A percentile compares a stretch with the other conserved stretches of the same genome.
These are phyloP conservation scores for Coturnix japonica DNA, from an alignment of 2,113 vertebrate genomes.

Conservation along the genomic window DNA sequence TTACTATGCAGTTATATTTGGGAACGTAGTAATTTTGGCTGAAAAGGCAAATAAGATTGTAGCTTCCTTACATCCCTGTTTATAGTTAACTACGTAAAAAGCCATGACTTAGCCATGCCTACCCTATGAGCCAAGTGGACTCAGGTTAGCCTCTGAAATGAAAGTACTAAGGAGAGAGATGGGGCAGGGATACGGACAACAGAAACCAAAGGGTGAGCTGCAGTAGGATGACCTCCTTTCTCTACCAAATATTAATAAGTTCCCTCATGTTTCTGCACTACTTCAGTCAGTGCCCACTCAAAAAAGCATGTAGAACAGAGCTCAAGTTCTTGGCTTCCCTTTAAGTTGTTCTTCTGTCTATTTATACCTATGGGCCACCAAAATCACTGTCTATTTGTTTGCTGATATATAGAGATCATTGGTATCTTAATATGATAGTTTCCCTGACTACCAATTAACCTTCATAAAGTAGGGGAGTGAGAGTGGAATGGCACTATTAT, in stretches of 20 bases:
- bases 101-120: not conserved
- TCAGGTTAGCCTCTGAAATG: not conserved
- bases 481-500: constrained; percentile 3
- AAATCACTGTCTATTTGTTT: not conserved
- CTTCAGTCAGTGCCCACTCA: not conserved
- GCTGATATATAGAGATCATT: not conserved
- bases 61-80: not conserved
- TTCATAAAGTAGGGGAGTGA: not conserved
- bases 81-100: not conserved
- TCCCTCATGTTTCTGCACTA: not conserved
- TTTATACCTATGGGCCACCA: not conserved
- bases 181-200: not conserved
- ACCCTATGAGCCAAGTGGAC: not conserved
- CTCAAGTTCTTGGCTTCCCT: not conserved
- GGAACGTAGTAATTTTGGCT: not conserved
- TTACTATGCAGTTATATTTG: not conserved
- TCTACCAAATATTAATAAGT: not conserved
- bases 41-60: not conserved
- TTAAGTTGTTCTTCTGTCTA: not conserved
- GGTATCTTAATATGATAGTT: not conserved
- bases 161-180: not conserved
- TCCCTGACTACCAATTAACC: not conserved
- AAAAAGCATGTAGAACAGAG: not conserved
- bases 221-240: not conserved
- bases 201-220: not conserved